Evolutionary conservation across 2,113 vertebrate species (phyloP).

Genomic region (Cryptomyrus ogoouensis): DNA sequence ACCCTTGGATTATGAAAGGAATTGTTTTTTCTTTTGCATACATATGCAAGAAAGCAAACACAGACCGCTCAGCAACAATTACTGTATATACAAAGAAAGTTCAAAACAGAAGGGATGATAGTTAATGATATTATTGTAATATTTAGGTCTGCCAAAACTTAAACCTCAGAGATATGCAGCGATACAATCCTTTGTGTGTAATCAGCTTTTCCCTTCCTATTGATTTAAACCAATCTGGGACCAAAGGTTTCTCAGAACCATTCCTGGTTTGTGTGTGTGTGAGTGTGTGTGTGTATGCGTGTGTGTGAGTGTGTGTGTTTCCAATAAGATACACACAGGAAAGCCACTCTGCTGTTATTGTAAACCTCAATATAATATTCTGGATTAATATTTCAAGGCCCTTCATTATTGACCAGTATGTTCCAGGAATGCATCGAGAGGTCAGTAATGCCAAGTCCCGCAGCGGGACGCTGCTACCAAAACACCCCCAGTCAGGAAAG

Average conservation of each 20-base stretch:
- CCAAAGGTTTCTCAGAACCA: conserved; percentile 71
- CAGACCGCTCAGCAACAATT: background rate
- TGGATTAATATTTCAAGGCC: conserved; percentile 90
- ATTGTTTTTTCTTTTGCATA: background rate
- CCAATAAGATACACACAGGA: conserved; percentile 75
- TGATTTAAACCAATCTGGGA: conserved; percentile 66
- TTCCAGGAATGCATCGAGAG: conserved; percentile 58
- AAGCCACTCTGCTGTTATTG: conserved; percentile 71
- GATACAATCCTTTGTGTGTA: background rate
- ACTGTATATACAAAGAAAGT: background rate
- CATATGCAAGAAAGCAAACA: background rate
- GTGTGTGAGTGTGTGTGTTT: conserved; percentile 14
- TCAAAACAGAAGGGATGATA: background rate
- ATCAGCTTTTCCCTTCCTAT: conserved; percentile 64
- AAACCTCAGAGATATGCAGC: background rate
- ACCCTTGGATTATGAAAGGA: background rate
- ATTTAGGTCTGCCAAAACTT: background rate
- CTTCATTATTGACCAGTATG: conserved; percentile 71
- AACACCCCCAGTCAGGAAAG: background rate
- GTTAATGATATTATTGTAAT: background rate
- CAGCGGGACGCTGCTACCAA: background rate
- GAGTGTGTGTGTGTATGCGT: background rate
- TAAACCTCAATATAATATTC: conserved; percentile 78
- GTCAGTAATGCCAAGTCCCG: background rate
- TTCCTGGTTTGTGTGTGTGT: conserved; percentile 47